Evolutionary conservation across 2,888 invertebrate genomes (phyloP), one percentile per base, ranked within the genome.

Genomic region (Epicampocera succincta): DNA sequence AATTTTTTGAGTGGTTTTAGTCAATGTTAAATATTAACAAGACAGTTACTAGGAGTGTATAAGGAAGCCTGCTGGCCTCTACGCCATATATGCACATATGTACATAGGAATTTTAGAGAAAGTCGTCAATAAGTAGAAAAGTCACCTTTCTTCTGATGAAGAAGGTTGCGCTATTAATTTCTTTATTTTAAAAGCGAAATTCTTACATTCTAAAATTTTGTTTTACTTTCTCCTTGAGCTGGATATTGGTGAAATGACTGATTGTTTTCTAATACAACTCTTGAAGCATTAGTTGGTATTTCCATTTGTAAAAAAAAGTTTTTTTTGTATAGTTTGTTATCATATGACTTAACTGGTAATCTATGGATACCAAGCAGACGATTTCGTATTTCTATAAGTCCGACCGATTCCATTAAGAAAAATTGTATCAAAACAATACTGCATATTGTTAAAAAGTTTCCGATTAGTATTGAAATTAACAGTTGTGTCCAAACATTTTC

Each of bases 181-280:
- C 11, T 15, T 8, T 46, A 46, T 46, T 25, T 44, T 13, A 42
- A 42, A 13, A 42, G 3, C 5, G 1, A 2, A 13, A n/a, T 42
- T 42, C 9, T 52, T 42, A 42, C 25, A 17, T 42, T 17, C 66
- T 69, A 80, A 40, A 71, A 80, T 68, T 42, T 80, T 13, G 29
- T 50, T 61, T 61, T 75, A 15, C 8, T 46, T 29, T 61, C 56
- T 5, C n/a, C 13, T 0, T 56, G 19, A 48, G 82, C 54, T 11
- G 89, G 87, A 84, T 87, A 89, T 74, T 89, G 89, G 21, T 88
- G 87, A 61, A 87, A 89, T 21, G 86, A 63, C n/a, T 87, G 85
- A 3, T 84, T 84, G 50, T 85, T 87, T 33, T 73, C 88, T 74
- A 89, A 44, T 25, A 84, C 86, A 1, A 89, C 85, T 25, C 84